Base-by-base conservation (phyloP, 92 coral and sea anemone genomes). In the Palythoa heliodiscus region DNA sequence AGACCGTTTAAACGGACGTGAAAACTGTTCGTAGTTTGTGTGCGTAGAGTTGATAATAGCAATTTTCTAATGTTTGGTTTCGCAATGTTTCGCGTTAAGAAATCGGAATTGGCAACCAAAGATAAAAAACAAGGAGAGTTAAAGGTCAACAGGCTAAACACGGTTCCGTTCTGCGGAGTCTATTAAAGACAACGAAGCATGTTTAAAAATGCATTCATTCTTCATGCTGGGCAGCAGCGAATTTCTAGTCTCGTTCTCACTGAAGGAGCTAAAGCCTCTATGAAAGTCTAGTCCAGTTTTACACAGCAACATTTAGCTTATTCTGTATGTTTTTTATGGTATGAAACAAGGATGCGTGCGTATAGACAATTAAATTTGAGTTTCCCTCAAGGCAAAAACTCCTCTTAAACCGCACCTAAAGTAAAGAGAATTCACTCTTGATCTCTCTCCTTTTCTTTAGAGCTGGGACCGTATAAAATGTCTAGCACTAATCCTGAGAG, bases 301-400 rank as follows among this genome's bases (percentile, higher is more conserved):
- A 38, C 17, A 22, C 74, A 48, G 74, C 19, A 24, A 47, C 71
- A 64, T 24, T 53, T 39, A 47, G 74, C 84, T 47, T 40, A 10
- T 24, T 60, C 60, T 47, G 25, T 47, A 63, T 52, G 40, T 79
- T n/a, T 79, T 53, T 48, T 15, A 15, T 63, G 75, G 39, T 75
- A 20, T 23, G 61, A 8, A 66, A 55, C 53, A 20, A 67, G 40
- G 24, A 66, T 80, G 39, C 84, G 75, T 80, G 84, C 84, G 25
- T 13, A 48, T 19, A 24, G 54, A 80, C 84, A 67, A 80, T 80
- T 80, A 66, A 63, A 61, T 80, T 80, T 80, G 74, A 22, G 66
- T 64, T 66, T 66, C 84, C 84, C 84, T 52, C 73, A 80, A 80
- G 84, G 84, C 84, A 80, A 11, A 66, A 80, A 78, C 15, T 71